Base-by-base conservation (phyloP, 2,888 invertebrate species). In the Drosophila dives region DNA sequence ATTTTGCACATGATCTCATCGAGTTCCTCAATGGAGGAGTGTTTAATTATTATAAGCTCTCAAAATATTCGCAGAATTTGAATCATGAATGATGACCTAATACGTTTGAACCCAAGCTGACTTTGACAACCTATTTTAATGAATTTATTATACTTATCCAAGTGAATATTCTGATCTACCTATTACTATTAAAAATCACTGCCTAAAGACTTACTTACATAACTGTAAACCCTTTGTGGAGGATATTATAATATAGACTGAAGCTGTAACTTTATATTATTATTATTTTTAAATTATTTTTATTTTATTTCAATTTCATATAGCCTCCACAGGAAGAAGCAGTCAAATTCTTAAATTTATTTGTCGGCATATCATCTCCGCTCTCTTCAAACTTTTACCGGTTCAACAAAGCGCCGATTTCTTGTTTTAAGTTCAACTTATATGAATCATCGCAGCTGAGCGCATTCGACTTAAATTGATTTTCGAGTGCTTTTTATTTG, bases 1-100 rank as follows among this genome's bases (percentile, higher is more conserved):
- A 23, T 42, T 29, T 63, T 11, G 59, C 45, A 50, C 10, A 76
- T 75, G 77, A 75, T 59, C 62, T 75, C 61, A 75, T 56, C 50
- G 8, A 48, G 33, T 33, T 49, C 11, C 11, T n/a, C 15, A 20
- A 10, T 23, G 15, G 7, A 8, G 45, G 4, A 3, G 15, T 15
- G 36, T 26, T 60, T 4, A 54, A 26, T 11, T 29, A 12, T 20
- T 36, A 5, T 20, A 48, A 33, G 54, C 23, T 54, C 23, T 38
- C 12, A 4, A n/a, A 38, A 38, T 29, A 51, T 32, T 20, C 51
- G 4, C 32, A 32, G 12, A 50, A 32, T 29, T 29, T 10, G 17
- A 29, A n/a, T 20, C 29, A 33, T 32, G 2, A n/a, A 32, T 45
- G 45, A 45, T 45, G 45, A 45, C 20, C 45, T 45, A 45, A 45